These are phyloP conservation scores for Bombus difficillimus DNA, from an alignment of 1,140 invertebrate species.

Conservation along the genomic window DNA sequence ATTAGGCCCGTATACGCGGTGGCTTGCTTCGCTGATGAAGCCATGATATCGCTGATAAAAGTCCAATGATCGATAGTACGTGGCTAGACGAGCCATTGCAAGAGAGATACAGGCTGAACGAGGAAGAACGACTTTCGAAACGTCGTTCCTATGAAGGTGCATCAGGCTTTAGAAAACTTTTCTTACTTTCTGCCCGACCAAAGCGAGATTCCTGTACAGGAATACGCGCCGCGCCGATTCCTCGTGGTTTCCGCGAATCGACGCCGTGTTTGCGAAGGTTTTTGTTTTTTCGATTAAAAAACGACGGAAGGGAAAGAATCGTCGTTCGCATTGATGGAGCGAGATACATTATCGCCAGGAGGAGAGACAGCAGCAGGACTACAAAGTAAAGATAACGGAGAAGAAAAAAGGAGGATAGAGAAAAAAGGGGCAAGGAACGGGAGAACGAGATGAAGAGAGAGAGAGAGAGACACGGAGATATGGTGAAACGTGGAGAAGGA, in stretches of 20 bases:
- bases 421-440: conserved; percentile 39
- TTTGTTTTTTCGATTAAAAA: neutral
- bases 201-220: neutral
- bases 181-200: neutral
- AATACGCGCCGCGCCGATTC: neutral
- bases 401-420: neutral
- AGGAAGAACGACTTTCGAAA: neutral
- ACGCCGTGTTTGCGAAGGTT: neutral
- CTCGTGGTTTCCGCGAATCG: conserved; percentile 2
- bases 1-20: conserved; percentile 68
- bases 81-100: neutral
- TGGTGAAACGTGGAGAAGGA: conserved; percentile 19
- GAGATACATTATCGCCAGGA: conserved; percentile 53
- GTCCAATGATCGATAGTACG: conserved; percentile 31
- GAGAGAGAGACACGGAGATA: conserved; percentile 22
- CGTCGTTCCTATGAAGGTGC: too few relatives aligned
- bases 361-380: conserved; percentile 15
- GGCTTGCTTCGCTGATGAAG: conserved; percentile 72
- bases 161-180: neutral
- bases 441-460: conserved; percentile 23
- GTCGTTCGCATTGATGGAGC: conserved; percentile 18
- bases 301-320: neutral
- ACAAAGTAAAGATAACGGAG: conserved; percentile 25
- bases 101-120: too few relatives aligned
- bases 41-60: conserved; percentile 72